phyloP scores from a whole-genome alignment of 1,140 invertebrate genomes.

The Ectropis grisescens region DNA sequence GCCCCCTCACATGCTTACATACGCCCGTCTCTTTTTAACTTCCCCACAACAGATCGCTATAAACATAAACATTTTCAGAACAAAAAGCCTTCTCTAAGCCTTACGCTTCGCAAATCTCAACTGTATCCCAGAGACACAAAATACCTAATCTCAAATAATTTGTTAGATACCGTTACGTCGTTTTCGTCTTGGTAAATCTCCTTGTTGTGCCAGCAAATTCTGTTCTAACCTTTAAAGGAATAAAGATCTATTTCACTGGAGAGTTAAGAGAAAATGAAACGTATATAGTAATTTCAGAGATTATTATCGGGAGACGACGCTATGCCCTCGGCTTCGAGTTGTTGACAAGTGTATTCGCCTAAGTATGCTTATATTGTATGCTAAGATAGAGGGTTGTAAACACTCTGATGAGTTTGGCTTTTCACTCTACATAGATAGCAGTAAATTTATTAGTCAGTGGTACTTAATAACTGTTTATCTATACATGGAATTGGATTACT shows the following conservation, averaged over 20 bases:
- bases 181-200: conserved; percentile 11
- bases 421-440: no score
- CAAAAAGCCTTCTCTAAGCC: conserved; percentile 23
- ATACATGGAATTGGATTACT: no score
- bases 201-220: conserved; percentile 63
- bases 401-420: conserved; percentile 20
- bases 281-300: conserved; percentile 39
- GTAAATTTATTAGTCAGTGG: no score
- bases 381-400: conserved; percentile 25
- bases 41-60: conserved; percentile 60
- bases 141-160: no score
- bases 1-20: conserved; percentile 60
- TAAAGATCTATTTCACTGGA: conserved; percentile 63
- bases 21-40: conserved; percentile 63
- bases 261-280: conserved; percentile 55
- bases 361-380: conserved; percentile 8
- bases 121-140: no score
- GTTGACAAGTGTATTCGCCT: conserved; percentile 29
- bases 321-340: conserved; percentile 29
- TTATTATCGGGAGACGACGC: conserved; percentile 27
- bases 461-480: no score
- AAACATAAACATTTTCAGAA: conserved; percentile 53
- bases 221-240: conserved; percentile 61
- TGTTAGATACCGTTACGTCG: no score
- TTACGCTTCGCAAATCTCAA: conserved; percentile 1